Evolutionary conservation across 2,888 invertebrate species (phyloP).

Genomic region (Caenorhabditis auriculariae): DNA sequence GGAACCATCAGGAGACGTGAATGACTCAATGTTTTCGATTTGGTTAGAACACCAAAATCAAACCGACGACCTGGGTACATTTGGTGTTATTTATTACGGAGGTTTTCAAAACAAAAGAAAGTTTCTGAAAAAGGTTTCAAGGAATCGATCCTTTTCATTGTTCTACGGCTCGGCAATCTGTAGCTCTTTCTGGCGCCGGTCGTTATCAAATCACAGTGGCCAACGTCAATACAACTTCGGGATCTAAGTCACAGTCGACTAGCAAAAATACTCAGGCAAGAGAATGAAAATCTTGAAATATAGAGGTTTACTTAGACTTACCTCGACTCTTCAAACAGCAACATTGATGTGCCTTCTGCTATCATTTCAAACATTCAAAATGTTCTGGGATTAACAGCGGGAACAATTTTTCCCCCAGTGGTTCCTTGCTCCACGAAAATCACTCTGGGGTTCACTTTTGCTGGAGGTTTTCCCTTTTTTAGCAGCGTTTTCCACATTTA

Average conservation of each 20-base stretch:
- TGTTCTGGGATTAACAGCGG: too few relatives aligned
- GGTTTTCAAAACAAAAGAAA: too few relatives aligned
- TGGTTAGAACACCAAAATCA: slow-evolving; percentile 25
- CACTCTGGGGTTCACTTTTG: too few relatives aligned
- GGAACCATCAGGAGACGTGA: too few relatives aligned
- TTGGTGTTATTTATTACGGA: slow-evolving; percentile 29
- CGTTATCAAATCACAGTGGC: slow-evolving; percentile 13
- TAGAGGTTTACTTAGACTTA: background rate
- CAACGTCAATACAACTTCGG: slow-evolving; percentile 8
- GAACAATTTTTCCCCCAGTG: too few relatives aligned
- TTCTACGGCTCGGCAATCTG: slow-evolving; percentile 11
- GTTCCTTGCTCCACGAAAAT: too few relatives aligned
- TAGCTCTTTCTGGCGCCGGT: slow-evolving; percentile 4
- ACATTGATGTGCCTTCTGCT: slow-evolving; percentile 9
- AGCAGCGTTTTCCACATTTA: too few relatives aligned
- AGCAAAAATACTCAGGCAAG: slow-evolving; percentile 11
- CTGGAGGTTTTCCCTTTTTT: too few relatives aligned
- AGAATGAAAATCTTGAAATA: background rate
- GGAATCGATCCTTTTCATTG: slow-evolving; percentile 24
- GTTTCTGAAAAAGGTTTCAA: too few relatives aligned
- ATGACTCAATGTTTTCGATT: slow-evolving; percentile 18
- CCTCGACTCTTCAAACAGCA: slow-evolving; percentile 6
- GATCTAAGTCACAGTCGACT: slow-evolving; percentile 9
- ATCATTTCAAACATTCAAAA: too few relatives aligned
- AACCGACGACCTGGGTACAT: slow-evolving; percentile 22